These are phyloP conservation scores for Lonchura striata DNA, from an alignment of 2,113 vertebrate genomes.

Conservation along the genomic window DNA sequence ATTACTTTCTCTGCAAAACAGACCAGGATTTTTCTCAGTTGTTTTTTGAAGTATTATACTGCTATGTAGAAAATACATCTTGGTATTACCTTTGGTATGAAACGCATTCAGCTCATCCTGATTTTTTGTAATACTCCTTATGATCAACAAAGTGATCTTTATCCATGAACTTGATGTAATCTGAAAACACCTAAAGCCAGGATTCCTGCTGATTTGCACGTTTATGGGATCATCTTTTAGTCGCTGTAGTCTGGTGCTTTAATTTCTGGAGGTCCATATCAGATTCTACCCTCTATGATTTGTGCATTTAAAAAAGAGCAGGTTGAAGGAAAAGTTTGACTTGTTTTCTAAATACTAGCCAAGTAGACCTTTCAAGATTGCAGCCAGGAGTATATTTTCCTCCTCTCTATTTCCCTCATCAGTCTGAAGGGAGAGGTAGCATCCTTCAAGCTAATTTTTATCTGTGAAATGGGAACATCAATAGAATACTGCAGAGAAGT, in stretches of 20 bases:
- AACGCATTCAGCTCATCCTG: background rate
- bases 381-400: background rate
- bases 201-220: background rate
- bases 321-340: background rate
- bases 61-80: background rate
- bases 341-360: background rate
- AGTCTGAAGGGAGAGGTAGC: background rate
- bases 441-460: background rate
- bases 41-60: background rate
- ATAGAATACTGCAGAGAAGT: background rate
- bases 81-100: background rate
- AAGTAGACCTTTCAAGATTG: background rate
- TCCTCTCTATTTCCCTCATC: background rate
- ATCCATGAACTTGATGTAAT: background rate
- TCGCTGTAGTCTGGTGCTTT: background rate
- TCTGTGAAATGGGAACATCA: background rate
- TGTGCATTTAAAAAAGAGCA: background rate
- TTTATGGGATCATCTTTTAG: background rate
- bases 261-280: background rate
- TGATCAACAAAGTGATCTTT: background rate
- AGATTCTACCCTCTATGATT: background rate
- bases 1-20: background rate
- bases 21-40: background rate
- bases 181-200: background rate
- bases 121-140: background rate